phyloP scores from a whole-genome alignment of 2,113 vertebrate genomes.

The Orycteropus afer region DNA sequence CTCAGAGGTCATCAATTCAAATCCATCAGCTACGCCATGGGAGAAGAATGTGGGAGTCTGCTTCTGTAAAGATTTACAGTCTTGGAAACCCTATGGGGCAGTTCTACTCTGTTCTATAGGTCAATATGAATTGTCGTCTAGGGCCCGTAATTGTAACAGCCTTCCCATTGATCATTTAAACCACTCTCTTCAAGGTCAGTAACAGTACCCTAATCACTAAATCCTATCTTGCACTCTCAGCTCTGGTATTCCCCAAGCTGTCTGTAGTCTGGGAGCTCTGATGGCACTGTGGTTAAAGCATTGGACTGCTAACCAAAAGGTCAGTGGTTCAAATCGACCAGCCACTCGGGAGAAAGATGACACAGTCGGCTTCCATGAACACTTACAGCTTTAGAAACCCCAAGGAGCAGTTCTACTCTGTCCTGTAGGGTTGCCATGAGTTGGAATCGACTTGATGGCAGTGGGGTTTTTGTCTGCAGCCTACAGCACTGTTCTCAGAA shows the following conservation, averaged over 20 bases:
- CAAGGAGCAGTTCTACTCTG: no score
- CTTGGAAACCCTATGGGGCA: neutral
- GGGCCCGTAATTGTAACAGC: neutral
- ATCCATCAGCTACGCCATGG: neutral
- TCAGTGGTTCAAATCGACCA: no score
- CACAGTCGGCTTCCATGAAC: no score
- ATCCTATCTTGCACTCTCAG: accelerated
- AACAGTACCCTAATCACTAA: neutral
- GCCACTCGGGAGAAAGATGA: no score
- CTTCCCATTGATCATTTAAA: neutral
- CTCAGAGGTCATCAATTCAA: neutral
- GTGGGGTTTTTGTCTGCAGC: no score
- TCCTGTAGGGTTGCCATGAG: no score
- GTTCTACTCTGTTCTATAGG: neutral
- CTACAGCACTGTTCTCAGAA: neutral
- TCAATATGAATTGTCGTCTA: neutral
- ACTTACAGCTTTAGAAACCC: no score
- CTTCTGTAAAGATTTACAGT: neutral
- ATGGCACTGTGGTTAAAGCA: no score
- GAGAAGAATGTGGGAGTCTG: neutral
- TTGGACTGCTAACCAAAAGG: no score
- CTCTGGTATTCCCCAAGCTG: accelerated
- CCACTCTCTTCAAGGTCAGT: neutral
- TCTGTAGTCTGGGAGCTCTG: no score
- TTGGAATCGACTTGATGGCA: no score